Conservation (phyloP, 2,797 vertebrate species). For the Denticeps clupeoides region DNA sequence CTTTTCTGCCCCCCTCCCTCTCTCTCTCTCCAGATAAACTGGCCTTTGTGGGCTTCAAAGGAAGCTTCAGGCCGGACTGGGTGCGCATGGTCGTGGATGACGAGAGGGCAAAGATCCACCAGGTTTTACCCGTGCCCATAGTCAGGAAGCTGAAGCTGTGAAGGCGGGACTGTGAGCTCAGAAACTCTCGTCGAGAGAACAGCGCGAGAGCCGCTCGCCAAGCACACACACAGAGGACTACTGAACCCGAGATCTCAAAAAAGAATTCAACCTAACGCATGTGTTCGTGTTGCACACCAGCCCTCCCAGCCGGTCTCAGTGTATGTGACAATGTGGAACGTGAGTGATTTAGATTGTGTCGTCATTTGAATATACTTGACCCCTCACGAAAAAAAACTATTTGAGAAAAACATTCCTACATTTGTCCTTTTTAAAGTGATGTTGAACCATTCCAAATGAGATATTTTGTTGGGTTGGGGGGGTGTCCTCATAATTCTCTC, state of each 20-base stretch:
- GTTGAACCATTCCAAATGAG: constrained; percentile 26
- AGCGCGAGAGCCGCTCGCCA: constrained; percentile 1
- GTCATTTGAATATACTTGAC: constrained; percentile 28
- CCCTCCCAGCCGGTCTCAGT: constrained; percentile 33
- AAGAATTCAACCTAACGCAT: constrained; percentile 29
- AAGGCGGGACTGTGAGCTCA: constrained; percentile 31
- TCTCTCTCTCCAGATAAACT: constrained; percentile 66
- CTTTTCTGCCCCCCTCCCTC: neutral
- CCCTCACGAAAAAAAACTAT: constrained; percentile 18
- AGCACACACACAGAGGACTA: constrained; percentile 20
- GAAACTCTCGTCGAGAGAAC: neutral
- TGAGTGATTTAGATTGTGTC: constrained; percentile 36
- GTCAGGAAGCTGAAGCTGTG: constrained; percentile 76
- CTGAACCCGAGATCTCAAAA: constrained; percentile 24
- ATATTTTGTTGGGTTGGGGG: constrained; percentile 40
- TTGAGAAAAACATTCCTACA: constrained; percentile 28
- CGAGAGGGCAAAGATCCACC: constrained; percentile 75
- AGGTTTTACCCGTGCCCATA: constrained; percentile 83
- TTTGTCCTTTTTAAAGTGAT: constrained; percentile 28
- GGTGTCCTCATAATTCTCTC: constrained; percentile 32
- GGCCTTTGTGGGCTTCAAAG: constrained; percentile 83
- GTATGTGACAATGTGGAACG: constrained; percentile 35
- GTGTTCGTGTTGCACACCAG: constrained; percentile 29
- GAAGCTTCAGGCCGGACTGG: constrained; percentile 77
- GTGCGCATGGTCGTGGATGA: constrained; percentile 63